Evolutionary conservation across 1,140 invertebrate species (phyloP).

Genomic region (Oedothorax gibbosus): DNA sequence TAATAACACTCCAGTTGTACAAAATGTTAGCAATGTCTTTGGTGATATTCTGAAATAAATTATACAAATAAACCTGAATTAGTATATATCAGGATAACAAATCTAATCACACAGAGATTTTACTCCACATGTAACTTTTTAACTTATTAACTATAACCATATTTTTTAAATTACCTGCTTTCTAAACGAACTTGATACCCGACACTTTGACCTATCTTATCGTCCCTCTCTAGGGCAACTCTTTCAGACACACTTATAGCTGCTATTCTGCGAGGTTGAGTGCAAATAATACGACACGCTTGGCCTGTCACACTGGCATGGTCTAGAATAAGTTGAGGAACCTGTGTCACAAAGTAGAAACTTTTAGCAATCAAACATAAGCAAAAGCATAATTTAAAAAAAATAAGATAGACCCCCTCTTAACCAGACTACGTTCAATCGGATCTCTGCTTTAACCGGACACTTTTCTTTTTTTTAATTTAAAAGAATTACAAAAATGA

Average conservation of each 20-base stretch:
- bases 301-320: constrained; percentile 86
- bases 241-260: constrained; percentile 86
- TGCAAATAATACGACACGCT: constrained; percentile 88
- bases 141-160: background rate
- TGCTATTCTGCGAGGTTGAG: constrained; percentile 90
- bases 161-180: constrained; percentile 69
- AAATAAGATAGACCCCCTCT: background rate
- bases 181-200: constrained; percentile 95
- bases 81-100: too few relatives aligned
- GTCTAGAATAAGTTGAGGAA: constrained; percentile 96
- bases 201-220: constrained; percentile 86
- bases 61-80: too few relatives aligned
- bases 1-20: constrained; percentile 90
- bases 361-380: background rate
- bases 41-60: constrained; percentile 76
- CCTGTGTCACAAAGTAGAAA: constrained; percentile 68
- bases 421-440: too few relatives aligned
- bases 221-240: constrained; percentile 86
- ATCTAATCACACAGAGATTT: too few relatives aligned
- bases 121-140: too few relatives aligned
- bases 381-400: background rate
- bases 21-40: constrained; percentile 88
- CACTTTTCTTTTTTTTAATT: too few relatives aligned
- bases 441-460: too few relatives aligned
- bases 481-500: too few relatives aligned